Conservation (phyloP, 1,140 invertebrate genomes). For the Mamestra configurata region DNA sequence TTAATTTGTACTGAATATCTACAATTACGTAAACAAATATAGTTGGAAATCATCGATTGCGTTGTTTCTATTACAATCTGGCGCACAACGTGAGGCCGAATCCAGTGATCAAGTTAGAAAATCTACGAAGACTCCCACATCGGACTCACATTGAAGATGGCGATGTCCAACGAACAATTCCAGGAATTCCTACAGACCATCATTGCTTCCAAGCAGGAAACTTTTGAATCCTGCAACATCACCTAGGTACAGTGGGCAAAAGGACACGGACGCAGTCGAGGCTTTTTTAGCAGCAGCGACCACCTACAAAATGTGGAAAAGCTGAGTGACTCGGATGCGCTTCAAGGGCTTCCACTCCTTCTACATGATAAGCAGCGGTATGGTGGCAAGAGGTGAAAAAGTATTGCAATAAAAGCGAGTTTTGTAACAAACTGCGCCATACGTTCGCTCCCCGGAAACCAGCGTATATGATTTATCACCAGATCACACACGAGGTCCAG, state of each 20-base stretch:
- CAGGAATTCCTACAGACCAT: not conserved
- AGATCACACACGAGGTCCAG: not conserved
- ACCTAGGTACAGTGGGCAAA: not conserved
- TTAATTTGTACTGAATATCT: no score
- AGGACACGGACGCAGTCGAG: not conserved
- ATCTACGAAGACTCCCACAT: not conserved
- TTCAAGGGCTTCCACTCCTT: not conserved
- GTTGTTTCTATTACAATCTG: no score
- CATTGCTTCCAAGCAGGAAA: not conserved
- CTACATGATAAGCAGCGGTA: conserved; percentile 1
- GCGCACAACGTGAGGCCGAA: not conserved
- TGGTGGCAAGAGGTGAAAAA: conserved; percentile 9
- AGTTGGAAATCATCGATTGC: no score
- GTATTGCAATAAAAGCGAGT: not conserved
- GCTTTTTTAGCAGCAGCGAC: conserved; percentile 4
- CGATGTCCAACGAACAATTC: not conserved
- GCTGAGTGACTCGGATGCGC: conserved; percentile 4
- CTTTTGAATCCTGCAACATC: not conserved
- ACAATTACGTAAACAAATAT: no score
- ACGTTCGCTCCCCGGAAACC: conserved; percentile 13
- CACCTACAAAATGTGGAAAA: conserved; percentile 1
- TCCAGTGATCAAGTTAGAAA: not conserved
- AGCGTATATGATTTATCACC: conserved; percentile 11
- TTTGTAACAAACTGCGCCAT: not conserved
- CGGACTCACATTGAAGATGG: not conserved